A percentile compares a stretch with the other conserved stretches of the same genome.
These are phyloP conservation scores for Leguminivora glycinivorella DNA, from an alignment of 1,140 invertebrate genomes.

Conservation along the genomic window DNA sequence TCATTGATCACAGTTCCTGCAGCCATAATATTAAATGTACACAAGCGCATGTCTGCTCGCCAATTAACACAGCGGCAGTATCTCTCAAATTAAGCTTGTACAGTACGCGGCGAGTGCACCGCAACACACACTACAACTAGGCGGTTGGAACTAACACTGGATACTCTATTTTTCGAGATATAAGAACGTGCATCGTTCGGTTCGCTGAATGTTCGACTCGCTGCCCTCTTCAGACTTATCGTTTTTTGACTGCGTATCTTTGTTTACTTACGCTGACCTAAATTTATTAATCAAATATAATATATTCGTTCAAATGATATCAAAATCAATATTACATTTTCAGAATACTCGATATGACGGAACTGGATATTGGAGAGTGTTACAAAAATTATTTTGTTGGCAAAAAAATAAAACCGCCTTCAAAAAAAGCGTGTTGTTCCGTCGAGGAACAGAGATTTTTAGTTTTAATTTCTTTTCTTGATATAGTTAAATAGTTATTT, in stretches of 20 bases:
- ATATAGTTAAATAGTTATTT: no score
- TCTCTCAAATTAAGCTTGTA: conserved; percentile 24
- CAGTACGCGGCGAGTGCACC: neutral
- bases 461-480: no score
- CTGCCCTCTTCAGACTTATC: conserved; percentile 5
- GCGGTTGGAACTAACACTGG: neutral
- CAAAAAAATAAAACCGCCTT: no score
- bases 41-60: conserved; percentile 9
- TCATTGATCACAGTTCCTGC: conserved; percentile 18
- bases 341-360: neutral
- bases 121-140: neutral
- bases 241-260: conserved; percentile 3
- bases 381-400: no score
- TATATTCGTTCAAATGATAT: neutral
- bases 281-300: conserved; percentile 6
- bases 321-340: neutral
- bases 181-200: neutral
- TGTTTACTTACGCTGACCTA: neutral
- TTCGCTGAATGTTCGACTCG: neutral
- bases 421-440: no score
- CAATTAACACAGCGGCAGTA: conserved; percentile 24
- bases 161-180: neutral
- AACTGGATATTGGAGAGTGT: neutral
- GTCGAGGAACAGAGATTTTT: no score
- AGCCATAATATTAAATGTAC: conserved; percentile 16